A percentile compares a stretch with the other conserved stretches of the same genome.
phyloP scores from a whole-genome alignment of 2,113 vertebrate species.

The Chitala chitala region DNA sequence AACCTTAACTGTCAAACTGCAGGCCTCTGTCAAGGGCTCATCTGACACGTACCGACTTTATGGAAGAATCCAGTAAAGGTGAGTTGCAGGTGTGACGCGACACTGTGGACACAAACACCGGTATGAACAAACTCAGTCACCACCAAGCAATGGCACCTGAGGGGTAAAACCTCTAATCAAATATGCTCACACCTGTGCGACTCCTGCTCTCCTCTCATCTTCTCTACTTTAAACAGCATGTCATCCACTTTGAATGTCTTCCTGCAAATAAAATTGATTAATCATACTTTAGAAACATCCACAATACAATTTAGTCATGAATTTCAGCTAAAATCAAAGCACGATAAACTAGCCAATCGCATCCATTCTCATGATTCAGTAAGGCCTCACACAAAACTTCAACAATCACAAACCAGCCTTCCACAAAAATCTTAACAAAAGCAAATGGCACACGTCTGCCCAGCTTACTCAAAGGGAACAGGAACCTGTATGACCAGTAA shows the following conservation, averaged over 20 bases:
- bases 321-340: too few relatives aligned
- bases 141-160: not conserved
- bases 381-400: too few relatives aligned
- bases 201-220: slow-evolving; percentile 88
- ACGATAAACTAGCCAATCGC: too few relatives aligned
- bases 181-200: slow-evolving; percentile 73
- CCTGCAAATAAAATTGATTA: slow-evolving; percentile 65
- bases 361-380: too few relatives aligned
- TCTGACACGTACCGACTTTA: slow-evolving; percentile 81
- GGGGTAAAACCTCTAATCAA: not conserved
- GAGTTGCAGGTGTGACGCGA: slow-evolving; percentile 93
- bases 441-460: too few relatives aligned
- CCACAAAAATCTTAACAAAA: too few relatives aligned
- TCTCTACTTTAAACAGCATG: slow-evolving; percentile 89
- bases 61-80: slow-evolving; percentile 99
- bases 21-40: too few relatives aligned
- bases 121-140: not conserved
- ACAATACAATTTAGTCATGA: too few relatives aligned
- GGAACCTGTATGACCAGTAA: too few relatives aligned
- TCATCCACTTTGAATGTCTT: slow-evolving; percentile 87
- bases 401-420: too few relatives aligned
- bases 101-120: slow-evolving; percentile 59
- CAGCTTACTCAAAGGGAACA: too few relatives aligned
- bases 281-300: slow-evolving; percentile 4
- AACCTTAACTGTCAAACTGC: not conserved